These are phyloP conservation scores for Leptestheria dahalacensis DNA, from an alignment of 1,140 invertebrate species.

Conservation along the genomic window DNA sequence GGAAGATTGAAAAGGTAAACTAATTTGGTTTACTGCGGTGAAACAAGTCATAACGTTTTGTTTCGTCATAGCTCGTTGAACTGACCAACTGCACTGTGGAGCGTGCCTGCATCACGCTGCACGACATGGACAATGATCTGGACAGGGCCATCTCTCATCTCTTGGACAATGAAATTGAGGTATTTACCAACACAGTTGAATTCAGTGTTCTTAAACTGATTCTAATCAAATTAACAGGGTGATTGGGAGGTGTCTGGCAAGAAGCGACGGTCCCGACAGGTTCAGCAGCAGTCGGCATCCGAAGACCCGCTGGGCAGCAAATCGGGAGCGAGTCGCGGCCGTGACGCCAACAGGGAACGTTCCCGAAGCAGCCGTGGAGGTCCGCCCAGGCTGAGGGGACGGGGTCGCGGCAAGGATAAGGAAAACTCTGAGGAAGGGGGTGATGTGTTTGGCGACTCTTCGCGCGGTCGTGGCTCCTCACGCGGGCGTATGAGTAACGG, in stretches of 20 bases:
- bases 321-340: constrained; percentile 26
- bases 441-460: constrained; percentile 27
- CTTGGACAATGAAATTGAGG: constrained; percentile 46
- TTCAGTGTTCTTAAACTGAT: constrained; percentile 10
- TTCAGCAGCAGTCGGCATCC: constrained; percentile 22
- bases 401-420: constrained; percentile 37
- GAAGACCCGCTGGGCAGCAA: constrained; percentile 27
- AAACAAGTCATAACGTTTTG: background rate
- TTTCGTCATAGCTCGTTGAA: constrained; percentile 26
- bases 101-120: constrained; percentile 29
- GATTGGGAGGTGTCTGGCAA: constrained; percentile 64
- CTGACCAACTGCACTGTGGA: constrained; percentile 28
- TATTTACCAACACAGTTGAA: constrained; percentile 27
- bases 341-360: constrained; percentile 20
- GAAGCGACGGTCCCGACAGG: constrained; percentile 53
- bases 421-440: constrained; percentile 41
- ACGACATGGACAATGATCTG: constrained; percentile 31
- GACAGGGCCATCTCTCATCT: constrained; percentile 52
- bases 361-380: constrained; percentile 27
- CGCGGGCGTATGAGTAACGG: constrained; percentile 14
- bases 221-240: constrained; percentile 32
- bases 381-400: constrained; percentile 32
- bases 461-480: constrained; percentile 13
- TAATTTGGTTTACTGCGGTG: too few relatives aligned
- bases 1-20: constrained; percentile 15